Base-by-base conservation (phyloP, 2,888 invertebrate genomes). In the Cacoxenus indagator region DNA sequence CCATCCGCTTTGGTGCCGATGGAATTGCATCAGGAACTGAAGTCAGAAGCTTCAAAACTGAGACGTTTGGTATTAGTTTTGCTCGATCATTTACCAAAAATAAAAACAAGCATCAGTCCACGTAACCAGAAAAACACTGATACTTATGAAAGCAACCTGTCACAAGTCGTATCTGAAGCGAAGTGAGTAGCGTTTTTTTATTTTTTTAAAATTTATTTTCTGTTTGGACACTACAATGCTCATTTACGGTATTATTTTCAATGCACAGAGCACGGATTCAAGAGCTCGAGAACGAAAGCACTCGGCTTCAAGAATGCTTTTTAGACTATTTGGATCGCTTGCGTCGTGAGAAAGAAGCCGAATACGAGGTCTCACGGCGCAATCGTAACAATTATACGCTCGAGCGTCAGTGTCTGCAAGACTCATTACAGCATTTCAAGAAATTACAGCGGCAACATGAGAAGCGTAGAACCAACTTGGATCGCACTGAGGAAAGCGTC, bases 221-320 rank as follows among this genome's bases (percentile, higher is more conserved):
- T 11, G 11, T 2, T 17, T 11, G 24, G 5, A 37, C 3, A 17
- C 17, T 26, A 24, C n/a, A 11, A 31, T 24, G 19, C 8, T 19
- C 0, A 48, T 19, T 51, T 46, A 48, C n/a, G 48, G 0, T 24
- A 64, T 67, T 17, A 5, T 64, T 61, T 66, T 54, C 9, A n/a
- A n/a, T n/a, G n/a, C n/a, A n/a, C 45, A 88, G 88, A 70, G 73
- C 79, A 45, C 86, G 87, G 8, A 81, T 88, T 66, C 76, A 82
- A 66, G 83, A 87, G 72, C 69, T 88, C 46, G 88, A 88, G 69
- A 72, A 82, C 57, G 87, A 88, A 74, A 87, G 87, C 68, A 82
- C 85, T 73, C 76, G 85, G 70, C 70, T 88, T 46, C 87, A 88
- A 70, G 76, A 82, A 61, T 84, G 77, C 27, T 87, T 88, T 46